Percentiles rank a stretch among this genome's conserved stretches.
Conservation (phyloP, 2,797 vertebrate genomes). For the Hozukius guyotensis region DNA sequence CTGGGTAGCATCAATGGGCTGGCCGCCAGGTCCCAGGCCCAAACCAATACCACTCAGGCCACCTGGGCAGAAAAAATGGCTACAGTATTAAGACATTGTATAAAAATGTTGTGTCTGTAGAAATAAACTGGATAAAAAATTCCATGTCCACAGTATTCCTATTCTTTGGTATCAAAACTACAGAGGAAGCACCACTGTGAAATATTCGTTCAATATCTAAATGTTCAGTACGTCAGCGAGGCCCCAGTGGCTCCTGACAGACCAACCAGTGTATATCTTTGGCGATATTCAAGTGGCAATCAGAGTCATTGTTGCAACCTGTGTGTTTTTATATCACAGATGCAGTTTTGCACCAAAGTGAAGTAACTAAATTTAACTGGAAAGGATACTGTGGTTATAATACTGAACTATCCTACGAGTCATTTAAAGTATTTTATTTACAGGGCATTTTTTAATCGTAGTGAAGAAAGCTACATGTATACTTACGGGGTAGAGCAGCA, state of each 20-base stretch:
- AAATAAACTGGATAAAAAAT: not conserved
- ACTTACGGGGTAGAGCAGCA: constrained; percentile 94
- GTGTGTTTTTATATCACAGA: not conserved
- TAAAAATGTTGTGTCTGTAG: not conserved
- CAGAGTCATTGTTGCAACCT: not conserved
- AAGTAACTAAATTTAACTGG: not conserved
- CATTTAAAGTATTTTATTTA: not conserved
- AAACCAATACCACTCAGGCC: constrained; percentile 96
- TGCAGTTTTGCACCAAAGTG: not conserved
- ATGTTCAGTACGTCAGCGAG: not conserved
- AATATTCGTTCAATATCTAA: not conserved
- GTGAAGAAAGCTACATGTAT: not conserved
- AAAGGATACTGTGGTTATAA: not conserved
- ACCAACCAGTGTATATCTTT: not conserved
- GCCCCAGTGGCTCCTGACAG: not conserved
- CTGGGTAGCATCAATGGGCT: constrained; percentile 95
- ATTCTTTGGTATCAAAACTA: not conserved
- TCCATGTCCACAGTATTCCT: not conserved
- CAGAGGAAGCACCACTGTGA: not conserved
- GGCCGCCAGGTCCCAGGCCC: constrained; percentile 95
- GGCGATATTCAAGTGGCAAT: not conserved
- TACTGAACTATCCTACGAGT: not conserved
- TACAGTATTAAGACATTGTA: not conserved
- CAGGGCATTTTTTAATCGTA: not conserved
- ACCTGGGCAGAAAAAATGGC: constrained; percentile 76